A percentile compares a stretch with the other conserved stretches of the same genome.
Evolutionary conservation across 2,113 vertebrate species (phyloP).

Genomic region (Cygnus atratus): DNA sequence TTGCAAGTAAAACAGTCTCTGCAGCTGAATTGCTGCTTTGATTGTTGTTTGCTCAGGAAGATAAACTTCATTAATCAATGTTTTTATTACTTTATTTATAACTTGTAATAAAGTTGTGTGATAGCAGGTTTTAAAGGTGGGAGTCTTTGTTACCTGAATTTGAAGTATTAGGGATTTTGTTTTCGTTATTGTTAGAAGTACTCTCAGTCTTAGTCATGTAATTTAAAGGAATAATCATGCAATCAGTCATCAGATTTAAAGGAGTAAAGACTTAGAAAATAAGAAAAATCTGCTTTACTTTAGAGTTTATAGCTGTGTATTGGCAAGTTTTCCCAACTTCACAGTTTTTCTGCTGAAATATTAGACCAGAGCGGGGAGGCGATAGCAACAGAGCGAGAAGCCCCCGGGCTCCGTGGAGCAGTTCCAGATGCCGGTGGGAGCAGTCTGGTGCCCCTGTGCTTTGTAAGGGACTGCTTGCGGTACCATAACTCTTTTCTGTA

Average conservation of each 20-base stretch:
- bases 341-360: conserved; percentile 14
- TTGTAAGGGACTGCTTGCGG: background rate
- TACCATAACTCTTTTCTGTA: background rate
- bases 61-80: background rate
- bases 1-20: background rate
- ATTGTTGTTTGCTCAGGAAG: background rate
- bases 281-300: background rate
- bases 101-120: background rate
- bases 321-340: background rate
- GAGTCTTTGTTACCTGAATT: background rate
- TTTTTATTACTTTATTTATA: background rate
- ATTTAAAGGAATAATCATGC: conserved; percentile 12
- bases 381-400: conserved; percentile 18
- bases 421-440: conserved; percentile 29
- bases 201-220: background rate
- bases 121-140: background rate
- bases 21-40: background rate
- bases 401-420: background rate
- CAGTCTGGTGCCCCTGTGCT: background rate
- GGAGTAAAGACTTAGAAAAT: background rate
- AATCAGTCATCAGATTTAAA: conserved; percentile 34
- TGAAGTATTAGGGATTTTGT: background rate
- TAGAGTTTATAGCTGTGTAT: background rate
- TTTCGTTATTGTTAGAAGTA: background rate
- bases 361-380: background rate